Evolutionary conservation across 2,113 vertebrate genomes (phyloP), one percentile per base, ranked within the genome.

Genomic region (Grammomys dolichurus): DNA sequence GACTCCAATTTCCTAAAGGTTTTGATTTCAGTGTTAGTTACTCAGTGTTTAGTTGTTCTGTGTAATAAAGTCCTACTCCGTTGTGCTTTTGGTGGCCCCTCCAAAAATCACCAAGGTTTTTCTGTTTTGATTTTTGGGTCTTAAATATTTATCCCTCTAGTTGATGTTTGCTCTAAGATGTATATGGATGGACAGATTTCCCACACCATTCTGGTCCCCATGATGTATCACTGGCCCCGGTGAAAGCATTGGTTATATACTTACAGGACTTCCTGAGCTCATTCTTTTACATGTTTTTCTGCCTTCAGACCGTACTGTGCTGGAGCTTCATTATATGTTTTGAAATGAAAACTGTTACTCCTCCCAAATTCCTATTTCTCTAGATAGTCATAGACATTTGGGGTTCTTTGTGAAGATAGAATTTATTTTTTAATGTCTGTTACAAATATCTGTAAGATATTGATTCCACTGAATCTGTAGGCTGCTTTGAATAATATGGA

Each of bases 201-300:
- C 5, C 14, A 51, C 16, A 46, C 60, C 26, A 11, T 48, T 86
- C 40, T 48, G 26, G 33, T 33, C 28, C 13, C 26, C 24, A 20
- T 22, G 16, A 20, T 67, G 7, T 86, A 10, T 17, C 24, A 43
- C n/a, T 43, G 58, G 24, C n/a, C 58, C 11, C 14, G 46, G 81
- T 16, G 3, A 65, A 85, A 26, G 81, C 43, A 16, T 43, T 46
- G 82, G 58, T 86, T 60, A 8, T 46, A 6, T 13, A 7, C 12
- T 13, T 22, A 2, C 0, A 10, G 43, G 31, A 13, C 63, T 46
- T 20, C 11, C n/a, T 31, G 43, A 43, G 63, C 19, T 51, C 20
- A 0, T 31, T 13, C 43, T 87, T 11, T 9, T 48, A 0, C 16
- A 46, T 1, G 2, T 12, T 31, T 4, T 10, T 65, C 40, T 65